Percentiles rank a stretch among this genome's conserved stretches.
Evolutionary conservation across 2,797 vertebrate species (phyloP).

Genomic region (Gymnocypris eckloni): DNA sequence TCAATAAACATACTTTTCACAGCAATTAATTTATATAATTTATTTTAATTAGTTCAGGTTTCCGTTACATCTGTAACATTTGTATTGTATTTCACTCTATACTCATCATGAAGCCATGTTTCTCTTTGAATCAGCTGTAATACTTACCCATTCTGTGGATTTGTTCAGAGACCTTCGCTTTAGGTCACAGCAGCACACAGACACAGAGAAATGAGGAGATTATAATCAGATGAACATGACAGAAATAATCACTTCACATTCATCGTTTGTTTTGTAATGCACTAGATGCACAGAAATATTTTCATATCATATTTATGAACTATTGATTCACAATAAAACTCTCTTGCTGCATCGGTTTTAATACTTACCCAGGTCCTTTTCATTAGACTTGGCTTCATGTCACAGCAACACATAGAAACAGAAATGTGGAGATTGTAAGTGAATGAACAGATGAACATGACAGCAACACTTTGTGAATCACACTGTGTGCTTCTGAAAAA

Average conservation of each 20-base stretch:
- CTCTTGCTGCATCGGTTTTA: background rate
- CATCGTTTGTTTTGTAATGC: too few species aligned
- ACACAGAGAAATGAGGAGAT: background rate
- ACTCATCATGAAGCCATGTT: background rate
- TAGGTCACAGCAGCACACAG: background rate
- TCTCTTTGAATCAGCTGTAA: background rate
- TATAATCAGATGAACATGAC: background rate
- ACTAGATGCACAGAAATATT: too few species aligned
- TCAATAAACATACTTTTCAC: background rate
- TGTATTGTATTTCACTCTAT: background rate
- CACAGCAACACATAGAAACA: background rate
- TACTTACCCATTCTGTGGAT: background rate
- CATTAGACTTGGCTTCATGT: background rate
- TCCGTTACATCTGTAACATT: too few species aligned
- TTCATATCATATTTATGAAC: background rate
- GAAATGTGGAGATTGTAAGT: background rate
- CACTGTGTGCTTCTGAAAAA: background rate
- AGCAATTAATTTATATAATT: too few species aligned
- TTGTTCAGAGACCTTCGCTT: background rate
- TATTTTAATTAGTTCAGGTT: too few species aligned
- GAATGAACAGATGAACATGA: background rate
- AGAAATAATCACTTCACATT: background rate
- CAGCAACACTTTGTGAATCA: background rate
- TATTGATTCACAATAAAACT: background rate
- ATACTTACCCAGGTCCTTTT: background rate